Base-by-base conservation (phyloP, 2,113 vertebrate species). In the Bucco capensis region DNA sequence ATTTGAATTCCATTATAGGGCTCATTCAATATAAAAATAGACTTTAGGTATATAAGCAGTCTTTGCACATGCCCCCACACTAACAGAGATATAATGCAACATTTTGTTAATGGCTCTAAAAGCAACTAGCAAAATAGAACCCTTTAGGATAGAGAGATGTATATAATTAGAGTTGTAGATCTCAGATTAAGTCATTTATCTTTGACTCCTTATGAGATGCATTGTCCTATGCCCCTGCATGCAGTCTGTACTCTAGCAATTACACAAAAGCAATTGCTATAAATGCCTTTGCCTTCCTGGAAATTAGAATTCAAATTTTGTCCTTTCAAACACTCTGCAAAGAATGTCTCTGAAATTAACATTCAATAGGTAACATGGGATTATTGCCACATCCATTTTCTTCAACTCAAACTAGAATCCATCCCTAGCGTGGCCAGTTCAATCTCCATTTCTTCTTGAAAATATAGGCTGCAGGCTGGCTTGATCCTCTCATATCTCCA, bases 231-330 rank as follows among this genome's bases (percentile, higher is more conserved):
- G 88, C 61, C 61, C 62, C 65, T 91, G 53, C 72, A 53, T 70
- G 33, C 40, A 83, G 51, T 5, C 81, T 47, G 42, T 54, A 76
- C 64, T 82, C 53, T 15, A 71, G 79, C 69, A 86, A 76, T 61
- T 90, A n/a, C 82, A 64, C 56, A 64, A 28, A 86, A 60, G 53
- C 66, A 81, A 71, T 80, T 66, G 69, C 88, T 85, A 46, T 28
- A 75, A 93, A 74, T 89, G 70, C 64, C 77, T 90, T 54, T 77
- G 69, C 64, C 49, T 91, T 57, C 80, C 81, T 73, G 61, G 62
- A 89, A 92, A 91, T 78, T 80, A 92, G 64, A 90, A 94, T 92
- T 96, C 75, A 89, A 92, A 92, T 87, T 89, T 93, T 90, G 85
- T 89, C 92, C 88, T 89, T 93, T 92, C 76, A 83, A 76, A 85